Percentiles rank a stretch among this genome's conserved stretches.
Evolutionary conservation across 1,140 invertebrate genomes (phyloP).

Genomic region (Ceratina australensis): DNA sequence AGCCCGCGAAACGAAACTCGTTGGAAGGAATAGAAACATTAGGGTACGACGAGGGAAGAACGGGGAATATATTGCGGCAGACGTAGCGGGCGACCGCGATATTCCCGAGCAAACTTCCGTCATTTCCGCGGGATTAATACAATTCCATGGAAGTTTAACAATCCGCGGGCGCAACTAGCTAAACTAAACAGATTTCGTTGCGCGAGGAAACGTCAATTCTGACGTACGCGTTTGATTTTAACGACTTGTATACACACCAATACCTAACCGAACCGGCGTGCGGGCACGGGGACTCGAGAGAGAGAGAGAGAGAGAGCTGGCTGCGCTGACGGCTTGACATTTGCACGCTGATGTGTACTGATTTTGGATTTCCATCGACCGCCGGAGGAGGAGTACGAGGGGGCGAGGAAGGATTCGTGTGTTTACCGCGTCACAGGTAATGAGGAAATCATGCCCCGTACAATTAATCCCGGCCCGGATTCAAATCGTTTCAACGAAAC

Average conservation of each 20-base stretch:
- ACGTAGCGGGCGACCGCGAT: neutral
- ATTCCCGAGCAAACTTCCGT: slow-evolving; percentile 28
- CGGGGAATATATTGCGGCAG: neutral
- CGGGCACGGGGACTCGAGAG: neutral
- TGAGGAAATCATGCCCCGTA: slow-evolving; percentile 44
- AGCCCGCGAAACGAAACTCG: too few species aligned
- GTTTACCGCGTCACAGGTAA: slow-evolving; percentile 16
- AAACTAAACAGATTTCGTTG: slow-evolving; percentile 49
- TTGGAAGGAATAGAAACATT: too few species aligned
- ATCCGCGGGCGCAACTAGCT: slow-evolving; percentile 40
- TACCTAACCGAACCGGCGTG: neutral
- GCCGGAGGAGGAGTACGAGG: too few species aligned
- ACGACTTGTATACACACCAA: slow-evolving; percentile 45
- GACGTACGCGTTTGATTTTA: slow-evolving; percentile 50
- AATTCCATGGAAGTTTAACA: slow-evolving; percentile 42
- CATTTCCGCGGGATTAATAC: slow-evolving; percentile 45
- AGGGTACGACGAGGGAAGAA: neutral
- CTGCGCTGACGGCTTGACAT: slow-evolving; percentile 49
- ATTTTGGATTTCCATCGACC: slow-evolving; percentile 42
- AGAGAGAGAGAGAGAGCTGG: too few species aligned
- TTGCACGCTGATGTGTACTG: slow-evolving; percentile 45
- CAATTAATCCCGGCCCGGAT: slow-evolving; percentile 38
- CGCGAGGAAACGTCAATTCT: slow-evolving; percentile 45
- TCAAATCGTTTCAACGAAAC: slow-evolving; percentile 39
- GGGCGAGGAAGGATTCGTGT: neutral